Evolutionary conservation across 2,113 vertebrate genomes (phyloP).

Genomic region (Genyomyrus donnyi): DNA sequence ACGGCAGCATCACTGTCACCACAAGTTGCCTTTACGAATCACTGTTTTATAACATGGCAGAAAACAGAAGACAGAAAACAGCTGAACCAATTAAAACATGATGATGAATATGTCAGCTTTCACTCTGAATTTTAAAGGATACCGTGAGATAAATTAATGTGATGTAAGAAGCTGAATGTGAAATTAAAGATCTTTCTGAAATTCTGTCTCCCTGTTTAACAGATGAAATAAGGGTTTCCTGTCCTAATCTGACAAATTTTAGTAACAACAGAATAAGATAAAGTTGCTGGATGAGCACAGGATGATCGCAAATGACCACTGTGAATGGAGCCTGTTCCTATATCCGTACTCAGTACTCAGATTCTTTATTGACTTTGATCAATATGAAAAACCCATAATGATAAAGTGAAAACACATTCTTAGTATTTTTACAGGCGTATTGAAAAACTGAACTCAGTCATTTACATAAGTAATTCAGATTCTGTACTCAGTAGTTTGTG

Average conservation of each 20-base stretch:
- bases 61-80: neutral
- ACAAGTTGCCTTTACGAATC: neutral
- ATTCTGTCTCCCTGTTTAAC: neutral
- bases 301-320: neutral
- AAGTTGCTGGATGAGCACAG: neutral
- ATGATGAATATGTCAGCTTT: neutral
- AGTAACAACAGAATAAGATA: neutral
- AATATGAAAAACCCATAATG: neutral
- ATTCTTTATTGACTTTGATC: neutral
- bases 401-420: neutral
- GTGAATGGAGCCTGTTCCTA: neutral
- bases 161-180: neutral
- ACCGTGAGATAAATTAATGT: neutral
- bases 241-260: neutral
- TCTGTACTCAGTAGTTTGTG: neutral
- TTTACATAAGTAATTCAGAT: neutral
- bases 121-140: neutral
- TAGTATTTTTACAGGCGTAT: neutral
- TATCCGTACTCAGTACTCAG: neutral
- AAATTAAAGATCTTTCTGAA: neutral
- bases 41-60: neutral
- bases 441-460: neutral
- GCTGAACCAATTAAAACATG: neutral
- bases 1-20: neutral
- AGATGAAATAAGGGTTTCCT: neutral